These are phyloP conservation scores for Phalacrocorax aristotelis DNA, from an alignment of 2,113 vertebrate genomes.

Conservation along the genomic window DNA sequence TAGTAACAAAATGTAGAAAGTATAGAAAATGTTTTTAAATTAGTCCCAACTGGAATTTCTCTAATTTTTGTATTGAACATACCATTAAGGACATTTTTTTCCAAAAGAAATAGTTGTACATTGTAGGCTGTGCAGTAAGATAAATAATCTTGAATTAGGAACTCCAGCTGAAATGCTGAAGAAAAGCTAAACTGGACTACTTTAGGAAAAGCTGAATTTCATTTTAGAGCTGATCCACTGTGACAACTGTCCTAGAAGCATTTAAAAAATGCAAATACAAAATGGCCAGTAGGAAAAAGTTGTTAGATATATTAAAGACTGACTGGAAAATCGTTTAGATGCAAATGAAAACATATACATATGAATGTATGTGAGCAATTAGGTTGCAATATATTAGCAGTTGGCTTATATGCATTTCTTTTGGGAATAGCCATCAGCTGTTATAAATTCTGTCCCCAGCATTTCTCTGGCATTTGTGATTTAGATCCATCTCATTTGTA, in stretches of 20 bases:
- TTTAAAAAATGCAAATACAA: not conserved
- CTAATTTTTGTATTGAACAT: not conserved
- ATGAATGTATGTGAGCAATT: not conserved
- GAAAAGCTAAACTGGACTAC: not conserved
- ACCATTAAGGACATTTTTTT: not conserved
- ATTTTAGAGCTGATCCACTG: not conserved
- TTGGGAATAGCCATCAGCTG: not conserved
- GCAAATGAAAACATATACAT: not conserved
- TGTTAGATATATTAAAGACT: not conserved
- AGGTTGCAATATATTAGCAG: not conserved
- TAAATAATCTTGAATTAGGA: not conserved
- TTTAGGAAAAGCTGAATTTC: not conserved
- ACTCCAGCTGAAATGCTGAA: not conserved
- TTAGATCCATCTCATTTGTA: conserved; percentile 10
- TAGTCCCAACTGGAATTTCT: not conserved
- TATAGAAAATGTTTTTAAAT: not conserved
- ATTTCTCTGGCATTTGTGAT: conserved; percentile 5
- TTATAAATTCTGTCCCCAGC: conserved; percentile 31
- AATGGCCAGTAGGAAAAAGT: not conserved
- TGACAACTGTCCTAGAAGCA: not conserved
- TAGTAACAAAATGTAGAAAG: not conserved
- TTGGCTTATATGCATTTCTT: not conserved
- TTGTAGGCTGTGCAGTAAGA: not conserved
- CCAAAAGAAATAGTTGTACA: not conserved
- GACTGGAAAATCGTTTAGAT: not conserved